Evolutionary conservation across 2,113 vertebrate species (phyloP).

Genomic region (Tragelaphus imberbis): DNA sequence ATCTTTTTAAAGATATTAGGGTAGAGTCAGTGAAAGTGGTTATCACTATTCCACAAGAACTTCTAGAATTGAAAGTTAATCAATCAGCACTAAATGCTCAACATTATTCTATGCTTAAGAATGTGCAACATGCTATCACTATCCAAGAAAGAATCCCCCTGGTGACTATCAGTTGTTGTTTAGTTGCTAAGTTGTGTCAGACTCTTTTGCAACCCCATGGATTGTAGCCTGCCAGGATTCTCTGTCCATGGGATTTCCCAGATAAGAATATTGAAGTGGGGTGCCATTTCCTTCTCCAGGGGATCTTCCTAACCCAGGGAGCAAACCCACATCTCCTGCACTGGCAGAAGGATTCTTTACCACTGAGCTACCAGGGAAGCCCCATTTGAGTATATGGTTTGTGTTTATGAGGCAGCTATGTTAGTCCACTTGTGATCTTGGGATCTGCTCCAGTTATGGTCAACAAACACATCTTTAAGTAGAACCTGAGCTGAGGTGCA

Average conservation of each 20-base stretch:
- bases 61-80: neutral
- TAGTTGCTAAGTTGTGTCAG: neutral
- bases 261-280: neutral
- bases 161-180: neutral
- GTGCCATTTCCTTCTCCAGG: neutral
- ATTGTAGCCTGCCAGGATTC: neutral
- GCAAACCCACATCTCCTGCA: neutral
- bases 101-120: neutral
- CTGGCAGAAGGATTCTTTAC: neutral
- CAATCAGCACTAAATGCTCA: neutral
- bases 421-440: neutral
- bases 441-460: neutral
- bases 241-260: neutral
- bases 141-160: neutral
- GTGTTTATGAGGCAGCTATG: neutral
- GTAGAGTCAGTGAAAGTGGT: neutral
- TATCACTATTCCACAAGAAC: neutral
- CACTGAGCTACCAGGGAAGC: neutral
- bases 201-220: neutral
- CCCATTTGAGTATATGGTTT: neutral
- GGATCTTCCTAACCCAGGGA: neutral
- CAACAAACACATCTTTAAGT: neutral
- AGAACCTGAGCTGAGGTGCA: neutral
- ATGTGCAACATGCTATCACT: neutral
- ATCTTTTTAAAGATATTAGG: neutral